Base-by-base conservation (phyloP, 2,888 invertebrate genomes). In the Branchellion lobata region DNA sequence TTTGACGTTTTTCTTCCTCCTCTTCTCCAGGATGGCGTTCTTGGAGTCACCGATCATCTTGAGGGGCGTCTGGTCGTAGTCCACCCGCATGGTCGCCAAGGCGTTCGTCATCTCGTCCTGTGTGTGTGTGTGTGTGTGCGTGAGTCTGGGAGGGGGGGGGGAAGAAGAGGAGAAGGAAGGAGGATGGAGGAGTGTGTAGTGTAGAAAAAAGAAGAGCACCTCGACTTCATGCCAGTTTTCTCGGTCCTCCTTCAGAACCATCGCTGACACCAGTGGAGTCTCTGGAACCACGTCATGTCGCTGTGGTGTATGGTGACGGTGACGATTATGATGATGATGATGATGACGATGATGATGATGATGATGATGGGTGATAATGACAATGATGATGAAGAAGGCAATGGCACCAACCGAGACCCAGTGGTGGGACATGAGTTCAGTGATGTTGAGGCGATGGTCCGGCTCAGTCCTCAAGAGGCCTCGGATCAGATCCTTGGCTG, bases 211-310 rank as follows among this genome's bases (percentile, higher is more conserved):
- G n/a, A n/a, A n/a, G n/a, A n/a, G n/a, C n/a, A 88, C 88, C 89
- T 97, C 96, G 3, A 98, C 95, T 85, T 98, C 97, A 0, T 93
- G 93, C 98, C 98, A 99, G 79, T 93, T 92, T 83, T 95, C 95
- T 83, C 93, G 93, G 75, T 94, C 93, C 88, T 98, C 97, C 40
- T 93, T 92, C 31, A 99, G 89, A 85, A 97, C 92, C 79, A 93
- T 90, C 80, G 94, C 92, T 0, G 98, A 97, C 89, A 94, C 93
- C 18, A 99, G 90, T 0, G 97, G 97, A 0, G 98, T 99, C 85
- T 94, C 93, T 0, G 98, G 98, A 5, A 98, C 97, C 83, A 92
- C 92, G 0, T 93, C 92, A 88, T 92, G 93, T 87, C 92, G 89
- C 90, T 91, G 85, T 11, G 21, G 33, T 31, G 47, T 24, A 34